phyloP scores from a whole-genome alignment of 64 coral and sea anemone genomes.

The Astreopora myriophthalma region DNA sequence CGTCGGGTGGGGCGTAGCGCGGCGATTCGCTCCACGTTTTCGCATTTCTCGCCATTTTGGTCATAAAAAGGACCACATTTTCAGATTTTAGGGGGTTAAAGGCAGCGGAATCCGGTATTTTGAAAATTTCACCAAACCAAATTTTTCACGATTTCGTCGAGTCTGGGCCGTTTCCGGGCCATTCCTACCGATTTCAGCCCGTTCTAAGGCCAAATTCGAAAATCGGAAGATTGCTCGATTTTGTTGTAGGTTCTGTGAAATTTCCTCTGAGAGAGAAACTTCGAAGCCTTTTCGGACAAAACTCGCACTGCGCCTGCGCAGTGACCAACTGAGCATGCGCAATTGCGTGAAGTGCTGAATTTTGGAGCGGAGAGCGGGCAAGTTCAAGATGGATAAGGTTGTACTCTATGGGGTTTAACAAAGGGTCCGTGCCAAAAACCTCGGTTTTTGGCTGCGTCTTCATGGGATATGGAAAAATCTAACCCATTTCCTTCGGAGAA shows the following conservation, averaged over 20 bases:
- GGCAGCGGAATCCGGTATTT: conserved; percentile 72
- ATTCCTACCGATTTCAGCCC: conserved; percentile 35
- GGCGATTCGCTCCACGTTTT: conserved; percentile 78
- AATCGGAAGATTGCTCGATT: conserved; percentile 98
- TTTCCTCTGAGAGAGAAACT: conserved; percentile 86
- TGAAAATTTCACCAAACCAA: conserved; percentile 74
- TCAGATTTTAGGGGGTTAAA: conserved; percentile 59
- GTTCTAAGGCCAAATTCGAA: conserved; percentile 81
- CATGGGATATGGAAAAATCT: conserved; percentile 96
- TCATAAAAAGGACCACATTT: conserved; percentile 91
- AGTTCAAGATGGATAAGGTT: conserved; percentile 95
- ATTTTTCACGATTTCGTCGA: conserved; percentile 59
- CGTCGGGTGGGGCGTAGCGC: conserved; percentile 83
- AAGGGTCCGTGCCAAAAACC: conserved; percentile 73
- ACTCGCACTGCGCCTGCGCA: conserved; percentile 93
- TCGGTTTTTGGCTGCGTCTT: conserved; percentile 75
- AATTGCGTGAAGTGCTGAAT: conserved; percentile 87
- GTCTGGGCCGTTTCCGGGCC: conserved; percentile 1
- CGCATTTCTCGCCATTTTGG: conserved; percentile 95
- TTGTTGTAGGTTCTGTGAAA: conserved; percentile 87
- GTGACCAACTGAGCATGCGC: conserved; percentile 96
- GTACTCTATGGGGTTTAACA: conserved; percentile 90
- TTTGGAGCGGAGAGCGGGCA: conserved; percentile 91
- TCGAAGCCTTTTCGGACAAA: conserved; percentile 68
- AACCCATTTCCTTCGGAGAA: conserved; percentile 66